Percentiles rank a stretch among this genome's conserved stretches.
Evolutionary conservation across 1,140 invertebrate species (phyloP).

Genomic region (Vollenhovia emeryi): DNA sequence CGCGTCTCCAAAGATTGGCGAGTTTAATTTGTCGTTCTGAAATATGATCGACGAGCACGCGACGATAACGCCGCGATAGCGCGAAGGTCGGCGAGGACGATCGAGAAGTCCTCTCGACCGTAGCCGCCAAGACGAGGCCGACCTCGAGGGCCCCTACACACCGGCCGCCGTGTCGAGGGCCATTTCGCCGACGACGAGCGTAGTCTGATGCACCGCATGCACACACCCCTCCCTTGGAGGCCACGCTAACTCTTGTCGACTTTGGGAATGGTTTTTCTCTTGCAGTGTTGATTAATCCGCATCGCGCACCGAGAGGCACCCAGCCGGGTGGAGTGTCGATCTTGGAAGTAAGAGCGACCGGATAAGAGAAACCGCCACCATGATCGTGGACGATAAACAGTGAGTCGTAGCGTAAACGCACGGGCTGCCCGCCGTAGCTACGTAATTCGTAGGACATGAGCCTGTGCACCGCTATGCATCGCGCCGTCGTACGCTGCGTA

Average conservation of each 20-base stretch:
- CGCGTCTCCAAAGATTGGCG: background rate
- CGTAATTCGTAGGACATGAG: conserved; percentile 19
- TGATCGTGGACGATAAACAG: conserved; percentile 85
- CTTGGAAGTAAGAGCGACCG: conserved; percentile 69
- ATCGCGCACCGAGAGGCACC: conserved; percentile 55
- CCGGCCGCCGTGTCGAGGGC: background rate
- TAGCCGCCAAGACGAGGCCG: conserved; percentile 14
- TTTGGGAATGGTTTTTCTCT: conserved; percentile 80
- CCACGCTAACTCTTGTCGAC: conserved; percentile 50
- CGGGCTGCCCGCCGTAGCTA: conserved; percentile 4
- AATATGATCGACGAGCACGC: background rate
- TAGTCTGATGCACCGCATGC: conserved; percentile 36
- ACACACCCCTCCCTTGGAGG: background rate
- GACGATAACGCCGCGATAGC: background rate
- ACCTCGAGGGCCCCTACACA: background rate
- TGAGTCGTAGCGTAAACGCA: conserved; percentile 79
- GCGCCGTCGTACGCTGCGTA: background rate
- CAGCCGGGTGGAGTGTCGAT: conserved; percentile 43
- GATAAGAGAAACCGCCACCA: conserved; percentile 78
- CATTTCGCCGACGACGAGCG: background rate
- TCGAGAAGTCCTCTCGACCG: background rate
- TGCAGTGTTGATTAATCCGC: conserved; percentile 79
- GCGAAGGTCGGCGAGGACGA: background rate
- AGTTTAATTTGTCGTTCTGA: background rate
- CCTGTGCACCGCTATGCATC: conserved; percentile 9